phyloP scores from a whole-genome alignment of 1,140 invertebrate species.

The Oncopeltus fasciatus region DNA sequence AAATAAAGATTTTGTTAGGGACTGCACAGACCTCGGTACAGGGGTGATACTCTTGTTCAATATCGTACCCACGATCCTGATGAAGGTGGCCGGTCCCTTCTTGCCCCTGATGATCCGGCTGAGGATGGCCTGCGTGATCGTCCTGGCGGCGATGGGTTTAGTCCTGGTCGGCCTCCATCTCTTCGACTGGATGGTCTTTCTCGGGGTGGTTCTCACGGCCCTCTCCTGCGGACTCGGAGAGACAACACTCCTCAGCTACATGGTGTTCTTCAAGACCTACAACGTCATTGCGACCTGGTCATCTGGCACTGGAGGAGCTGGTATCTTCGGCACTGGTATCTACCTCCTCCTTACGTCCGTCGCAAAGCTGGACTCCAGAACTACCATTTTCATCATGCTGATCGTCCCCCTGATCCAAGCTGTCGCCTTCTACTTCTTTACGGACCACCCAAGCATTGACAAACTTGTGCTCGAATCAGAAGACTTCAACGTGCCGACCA shows the following conservation, averaged over 20 bases:
- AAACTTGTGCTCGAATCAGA: not conserved
- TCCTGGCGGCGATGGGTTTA: slow-evolving; percentile 44
- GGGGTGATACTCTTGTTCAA: slow-evolving; percentile 71
- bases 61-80: slow-evolving; percentile 57
- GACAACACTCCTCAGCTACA: slow-evolving; percentile 58
- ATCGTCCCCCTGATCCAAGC: slow-evolving; percentile 53
- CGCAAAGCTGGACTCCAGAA: slow-evolving; percentile 36
- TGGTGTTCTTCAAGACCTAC: slow-evolving; percentile 43
- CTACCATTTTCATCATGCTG: slow-evolving; percentile 58
- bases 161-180: slow-evolving; percentile 47
- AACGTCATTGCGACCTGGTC: slow-evolving; percentile 70
- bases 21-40: slow-evolving; percentile 41
- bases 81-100: slow-evolving; percentile 63
- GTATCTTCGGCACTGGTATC: slow-evolving; percentile 59
- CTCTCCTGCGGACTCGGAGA: slow-evolving; percentile 66
- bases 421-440: slow-evolving; percentile 31
- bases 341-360: slow-evolving; percentile 49
- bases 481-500: not conserved
- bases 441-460: not conserved
- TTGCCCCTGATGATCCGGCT: slow-evolving; percentile 48
- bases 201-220: slow-evolving; percentile 60
- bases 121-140: slow-evolving; percentile 42
- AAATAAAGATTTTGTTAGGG: not conserved
- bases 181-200: slow-evolving; percentile 41
- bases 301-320: slow-evolving; percentile 71